A percentile compares a stretch with the other conserved stretches of the same genome.
phyloP scores from a whole-genome alignment of 2,113 vertebrate species.

The Cephalopholis sonnerati region DNA sequence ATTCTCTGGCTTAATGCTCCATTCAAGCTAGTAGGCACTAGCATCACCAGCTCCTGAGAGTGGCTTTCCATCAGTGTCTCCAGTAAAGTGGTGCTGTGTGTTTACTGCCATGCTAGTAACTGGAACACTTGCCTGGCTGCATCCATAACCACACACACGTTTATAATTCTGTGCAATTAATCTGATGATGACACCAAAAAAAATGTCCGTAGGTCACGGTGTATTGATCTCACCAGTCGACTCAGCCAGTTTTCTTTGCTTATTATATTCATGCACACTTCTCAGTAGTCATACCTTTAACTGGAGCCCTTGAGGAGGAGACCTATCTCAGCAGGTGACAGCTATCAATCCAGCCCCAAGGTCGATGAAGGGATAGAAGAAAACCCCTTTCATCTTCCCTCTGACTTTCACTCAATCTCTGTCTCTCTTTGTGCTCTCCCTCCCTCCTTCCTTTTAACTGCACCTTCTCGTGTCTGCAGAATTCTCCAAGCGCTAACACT shows the following conservation, averaged over 20 bases:
- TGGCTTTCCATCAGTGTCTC: constrained; percentile 35
- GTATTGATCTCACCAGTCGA: constrained; percentile 32
- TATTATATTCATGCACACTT: constrained; percentile 26
- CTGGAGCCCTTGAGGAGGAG: constrained; percentile 27
- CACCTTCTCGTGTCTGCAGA: constrained; percentile 21
- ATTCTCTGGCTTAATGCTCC: constrained; percentile 56
- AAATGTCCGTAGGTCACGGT: constrained; percentile 26
- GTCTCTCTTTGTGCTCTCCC: constrained; percentile 5
- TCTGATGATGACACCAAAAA: constrained; percentile 29
- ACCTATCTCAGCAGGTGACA: constrained; percentile 55
- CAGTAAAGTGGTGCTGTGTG: constrained; percentile 34
- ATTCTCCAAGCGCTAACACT: constrained; percentile 23
- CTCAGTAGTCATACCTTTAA: constrained; percentile 48
- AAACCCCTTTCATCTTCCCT: constrained; percentile 58
- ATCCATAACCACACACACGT: constrained; percentile 5
- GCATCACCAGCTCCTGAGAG: constrained; percentile 31
- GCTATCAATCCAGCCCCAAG: constrained; percentile 60
- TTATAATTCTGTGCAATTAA: constrained; percentile 33
- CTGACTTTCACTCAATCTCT: constrained; percentile 49
- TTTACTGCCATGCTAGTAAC: constrained; percentile 6
- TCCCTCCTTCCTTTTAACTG: constrained; percentile 25
- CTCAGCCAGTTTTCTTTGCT: constrained; percentile 36
- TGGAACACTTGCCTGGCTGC: constrained; percentile 3
- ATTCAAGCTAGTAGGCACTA: constrained; percentile 7
- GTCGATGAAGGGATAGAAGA: constrained; percentile 51